phyloP scores from a whole-genome alignment of 2,797 vertebrate species.

The Mus minutoides region DNA sequence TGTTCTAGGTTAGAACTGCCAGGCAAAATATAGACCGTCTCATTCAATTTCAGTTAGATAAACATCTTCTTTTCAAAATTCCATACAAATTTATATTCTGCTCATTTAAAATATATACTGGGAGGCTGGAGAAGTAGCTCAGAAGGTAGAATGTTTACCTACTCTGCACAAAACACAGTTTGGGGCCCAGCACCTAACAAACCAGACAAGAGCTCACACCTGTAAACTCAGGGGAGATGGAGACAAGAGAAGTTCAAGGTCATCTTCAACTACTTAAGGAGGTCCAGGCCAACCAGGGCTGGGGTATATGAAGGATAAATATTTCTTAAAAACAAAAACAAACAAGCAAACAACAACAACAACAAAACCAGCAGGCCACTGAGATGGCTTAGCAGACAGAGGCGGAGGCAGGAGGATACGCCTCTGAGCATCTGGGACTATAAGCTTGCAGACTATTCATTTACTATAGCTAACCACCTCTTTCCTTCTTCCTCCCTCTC shows the following conservation, averaged over 20 bases:
- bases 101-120: background rate
- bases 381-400: background rate
- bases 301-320: background rate
- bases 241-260: no score
- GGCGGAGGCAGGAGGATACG: background rate
- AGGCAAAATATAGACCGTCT: background rate
- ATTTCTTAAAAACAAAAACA: background rate
- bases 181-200: background rate
- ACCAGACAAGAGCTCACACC: no score
- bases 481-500: background rate
- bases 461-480: background rate
- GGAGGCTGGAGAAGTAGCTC: background rate
- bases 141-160: background rate
- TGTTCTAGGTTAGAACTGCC: background rate
- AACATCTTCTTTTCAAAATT: background rate
- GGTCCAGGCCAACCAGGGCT: background rate
- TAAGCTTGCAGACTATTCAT: background rate
- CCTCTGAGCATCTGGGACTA: background rate
- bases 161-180: background rate
- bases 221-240: background rate
- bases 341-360: background rate
- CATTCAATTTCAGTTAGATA: conserved; percentile 37
- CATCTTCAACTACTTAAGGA: no score
- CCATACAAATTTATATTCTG: background rate
- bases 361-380: background rate